These are phyloP conservation scores for Styela clava DNA, from an alignment of 23 tunicate genomes.

Conservation along the genomic window DNA sequence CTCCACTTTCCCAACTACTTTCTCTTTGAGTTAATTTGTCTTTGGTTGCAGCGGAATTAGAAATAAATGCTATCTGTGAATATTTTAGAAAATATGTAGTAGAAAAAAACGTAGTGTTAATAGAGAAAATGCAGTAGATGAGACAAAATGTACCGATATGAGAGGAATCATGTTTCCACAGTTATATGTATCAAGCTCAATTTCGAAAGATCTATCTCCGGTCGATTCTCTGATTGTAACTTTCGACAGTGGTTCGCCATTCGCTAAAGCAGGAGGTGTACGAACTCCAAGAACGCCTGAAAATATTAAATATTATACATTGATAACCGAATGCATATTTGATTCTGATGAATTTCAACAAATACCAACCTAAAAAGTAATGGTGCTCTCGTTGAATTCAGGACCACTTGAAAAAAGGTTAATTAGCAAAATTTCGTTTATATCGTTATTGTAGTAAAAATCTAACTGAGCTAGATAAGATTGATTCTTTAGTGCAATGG, in stretches of 20 bases:
- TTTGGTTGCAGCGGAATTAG: neutral
- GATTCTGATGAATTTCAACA: neutral
- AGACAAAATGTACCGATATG: slow-evolving; percentile 5
- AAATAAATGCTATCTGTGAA: slow-evolving; percentile 7
- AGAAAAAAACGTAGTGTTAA: no score
- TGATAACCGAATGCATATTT: neutral
- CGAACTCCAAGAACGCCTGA: slow-evolving; percentile 21
- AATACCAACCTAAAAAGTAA: neutral
- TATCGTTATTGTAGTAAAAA: no score
- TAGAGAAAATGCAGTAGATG: no score
- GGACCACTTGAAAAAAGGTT: no score
- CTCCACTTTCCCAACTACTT: neutral
- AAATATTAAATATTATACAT: neutral
- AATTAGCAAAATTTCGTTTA: no score
- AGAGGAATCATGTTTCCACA: slow-evolving; percentile 20
- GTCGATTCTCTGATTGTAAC: neutral
- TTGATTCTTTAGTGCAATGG: no score
- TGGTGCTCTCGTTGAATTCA: no score
- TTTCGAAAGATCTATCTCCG: neutral
- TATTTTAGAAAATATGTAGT: neutral
- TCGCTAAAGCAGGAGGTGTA: slow-evolving; percentile 27
- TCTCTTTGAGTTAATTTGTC: neutral
- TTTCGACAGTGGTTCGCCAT: neutral
- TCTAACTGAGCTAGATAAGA: no score
- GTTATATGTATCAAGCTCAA: slow-evolving; percentile 7